phyloP scores from a whole-genome alignment of 2,113 vertebrate species.

The Solea solea region DNA sequence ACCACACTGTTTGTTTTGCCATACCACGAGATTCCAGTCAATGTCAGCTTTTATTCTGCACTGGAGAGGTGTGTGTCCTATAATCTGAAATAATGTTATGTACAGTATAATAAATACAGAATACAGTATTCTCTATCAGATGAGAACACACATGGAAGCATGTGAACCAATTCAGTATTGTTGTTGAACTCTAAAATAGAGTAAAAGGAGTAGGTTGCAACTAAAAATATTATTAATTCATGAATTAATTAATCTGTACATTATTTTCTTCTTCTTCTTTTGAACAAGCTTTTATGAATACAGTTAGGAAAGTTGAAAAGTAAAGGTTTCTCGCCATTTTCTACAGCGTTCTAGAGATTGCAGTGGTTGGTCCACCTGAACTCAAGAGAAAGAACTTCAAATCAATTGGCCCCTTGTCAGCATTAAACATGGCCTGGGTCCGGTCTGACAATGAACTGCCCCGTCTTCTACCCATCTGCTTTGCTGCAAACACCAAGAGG shows the following conservation, averaged over 20 bases:
- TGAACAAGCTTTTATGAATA: too few relatives aligned
- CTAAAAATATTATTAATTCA: too few relatives aligned
- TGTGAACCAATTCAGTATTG: too few relatives aligned
- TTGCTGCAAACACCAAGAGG: conserved; percentile 72
- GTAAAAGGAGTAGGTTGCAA: too few relatives aligned
- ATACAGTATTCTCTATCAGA: too few relatives aligned
- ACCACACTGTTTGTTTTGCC: conserved; percentile 53
- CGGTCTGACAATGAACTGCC: conserved; percentile 61
- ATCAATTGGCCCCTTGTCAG: conserved; percentile 20
- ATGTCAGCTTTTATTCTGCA: conserved; percentile 40
- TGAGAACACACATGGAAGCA: too few relatives aligned
- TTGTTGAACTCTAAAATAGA: too few relatives aligned
- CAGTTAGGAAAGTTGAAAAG: too few relatives aligned
- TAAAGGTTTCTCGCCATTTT: background rate
- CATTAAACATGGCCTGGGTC: conserved; percentile 66
- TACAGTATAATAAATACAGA: background rate
- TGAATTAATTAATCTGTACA: too few relatives aligned
- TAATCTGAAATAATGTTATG: background rate
- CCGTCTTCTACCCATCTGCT: conserved; percentile 74
- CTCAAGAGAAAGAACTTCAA: conserved; percentile 54
- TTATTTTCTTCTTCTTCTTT: too few relatives aligned
- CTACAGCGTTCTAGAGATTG: conserved; percentile 70
- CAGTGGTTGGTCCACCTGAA: conserved; percentile 71
- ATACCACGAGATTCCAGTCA: conserved; percentile 59
- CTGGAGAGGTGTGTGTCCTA: conserved; percentile 63